These are phyloP conservation scores for Sinelater perroti DNA, from an alignment of 2,888 invertebrate genomes.

Conservation along the genomic window DNA sequence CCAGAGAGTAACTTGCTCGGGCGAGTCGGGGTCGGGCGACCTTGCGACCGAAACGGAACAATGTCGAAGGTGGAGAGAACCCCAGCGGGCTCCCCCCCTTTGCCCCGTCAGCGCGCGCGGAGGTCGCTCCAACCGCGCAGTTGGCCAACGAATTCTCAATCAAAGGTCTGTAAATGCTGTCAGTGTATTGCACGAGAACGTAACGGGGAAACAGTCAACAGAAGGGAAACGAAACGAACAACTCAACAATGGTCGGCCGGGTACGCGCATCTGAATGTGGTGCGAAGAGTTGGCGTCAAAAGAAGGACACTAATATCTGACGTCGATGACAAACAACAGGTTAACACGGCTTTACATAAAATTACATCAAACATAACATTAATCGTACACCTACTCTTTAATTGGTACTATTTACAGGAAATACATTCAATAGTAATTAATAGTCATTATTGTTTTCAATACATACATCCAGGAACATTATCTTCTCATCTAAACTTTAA, in stretches of 20 bases:
- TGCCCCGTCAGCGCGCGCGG: no score
- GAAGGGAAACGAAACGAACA: neutral
- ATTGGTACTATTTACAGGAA: conserved; percentile 32
- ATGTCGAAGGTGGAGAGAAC: no score
- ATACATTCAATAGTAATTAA: conserved; percentile 27
- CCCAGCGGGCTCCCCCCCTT: no score
- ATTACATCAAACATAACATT: conserved; percentile 40
- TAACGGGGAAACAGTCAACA: conserved; percentile 3
- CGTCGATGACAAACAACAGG: conserved; percentile 32
- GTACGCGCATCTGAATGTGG: no score
- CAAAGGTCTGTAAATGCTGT: conserved; percentile 37
- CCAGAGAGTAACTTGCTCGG: no score
- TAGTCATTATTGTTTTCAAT: conserved; percentile 22
- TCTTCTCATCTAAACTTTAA: conserved; percentile 49
- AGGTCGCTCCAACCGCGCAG: no score
- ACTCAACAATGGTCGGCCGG: neutral
- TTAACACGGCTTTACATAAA: conserved; percentile 37
- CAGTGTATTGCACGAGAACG: conserved; percentile 31
- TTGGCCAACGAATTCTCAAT: conserved; percentile 25
- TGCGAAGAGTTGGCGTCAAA: conserved; percentile 5
- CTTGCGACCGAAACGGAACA: no score
- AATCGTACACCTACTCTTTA: conserved; percentile 34
- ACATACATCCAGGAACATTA: conserved; percentile 57
- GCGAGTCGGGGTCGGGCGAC: no score
- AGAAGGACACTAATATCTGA: conserved; percentile 13